Conservation (phyloP, 2,113 vertebrate genomes). For the Cyprinus carpio region DNA sequence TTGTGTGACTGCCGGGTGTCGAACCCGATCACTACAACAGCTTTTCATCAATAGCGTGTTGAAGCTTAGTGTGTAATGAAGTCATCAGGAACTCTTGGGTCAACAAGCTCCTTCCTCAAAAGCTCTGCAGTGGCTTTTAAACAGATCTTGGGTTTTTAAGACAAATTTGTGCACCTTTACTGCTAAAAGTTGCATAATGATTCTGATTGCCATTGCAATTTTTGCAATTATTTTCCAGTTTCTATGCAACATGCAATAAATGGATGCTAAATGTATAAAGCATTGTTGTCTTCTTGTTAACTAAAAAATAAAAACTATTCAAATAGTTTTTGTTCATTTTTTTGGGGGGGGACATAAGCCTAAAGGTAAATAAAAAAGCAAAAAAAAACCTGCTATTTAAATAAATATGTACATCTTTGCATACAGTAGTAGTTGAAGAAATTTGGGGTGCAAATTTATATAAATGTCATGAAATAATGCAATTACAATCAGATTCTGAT, state of each 20-base stretch:
- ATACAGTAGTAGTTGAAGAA: too few relatives aligned
- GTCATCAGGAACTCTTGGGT: neutral
- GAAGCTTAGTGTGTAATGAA: too few relatives aligned
- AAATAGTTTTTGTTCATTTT: neutral
- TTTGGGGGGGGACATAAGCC: too few relatives aligned
- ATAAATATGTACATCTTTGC: too few relatives aligned
- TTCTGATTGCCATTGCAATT: neutral
- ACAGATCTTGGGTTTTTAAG: neutral
- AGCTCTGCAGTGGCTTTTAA: neutral
- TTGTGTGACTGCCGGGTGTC: neutral
- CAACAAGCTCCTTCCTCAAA: neutral
- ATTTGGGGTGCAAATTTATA: too few relatives aligned
- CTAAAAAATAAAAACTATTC: neutral
- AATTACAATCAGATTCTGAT: too few relatives aligned
- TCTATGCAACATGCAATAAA: neutral
- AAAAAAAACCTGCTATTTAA: too few relatives aligned
- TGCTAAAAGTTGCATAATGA: neutral
- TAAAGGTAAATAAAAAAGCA: too few relatives aligned
- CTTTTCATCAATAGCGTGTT: neutral
- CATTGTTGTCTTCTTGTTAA: neutral
- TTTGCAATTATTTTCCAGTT: neutral
- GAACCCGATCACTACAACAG: neutral
- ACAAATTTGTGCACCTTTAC: neutral
- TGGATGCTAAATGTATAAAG: neutral
- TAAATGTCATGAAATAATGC: too few relatives aligned